A percentile compares a stretch with the other conserved stretches of the same genome.
These are phyloP conservation scores for Sylvilagus bachmani DNA, from an alignment of 2,113 vertebrate genomes.

Conservation along the genomic window DNA sequence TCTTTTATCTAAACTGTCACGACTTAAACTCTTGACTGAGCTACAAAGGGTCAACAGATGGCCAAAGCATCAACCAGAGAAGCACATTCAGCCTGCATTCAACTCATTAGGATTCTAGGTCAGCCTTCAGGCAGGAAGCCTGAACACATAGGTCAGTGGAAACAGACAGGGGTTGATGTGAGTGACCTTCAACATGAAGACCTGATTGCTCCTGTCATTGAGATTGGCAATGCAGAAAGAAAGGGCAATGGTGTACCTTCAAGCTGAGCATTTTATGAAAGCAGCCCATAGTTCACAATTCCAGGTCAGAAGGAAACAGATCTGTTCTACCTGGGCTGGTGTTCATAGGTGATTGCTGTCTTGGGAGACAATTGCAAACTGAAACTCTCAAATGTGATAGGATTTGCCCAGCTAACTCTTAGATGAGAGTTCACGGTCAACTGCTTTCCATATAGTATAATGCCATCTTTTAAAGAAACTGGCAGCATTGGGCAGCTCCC, in stretches of 20 bases:
- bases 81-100: constrained; percentile 38
- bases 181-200: constrained; percentile 24
- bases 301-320: not conserved
- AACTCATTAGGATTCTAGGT: constrained; percentile 53
- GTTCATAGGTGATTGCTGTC: not conserved
- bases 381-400: not conserved
- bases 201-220: not conserved
- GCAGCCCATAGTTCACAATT: not conserved
- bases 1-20: constrained; percentile 19
- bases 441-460: not conserved
- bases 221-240: not conserved
- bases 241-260: not conserved
- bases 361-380: not conserved
- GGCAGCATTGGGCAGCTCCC: not conserved
- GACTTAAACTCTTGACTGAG: not conserved
- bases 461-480: not conserved
- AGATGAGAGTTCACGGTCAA: not conserved
- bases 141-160: constrained; percentile 39
- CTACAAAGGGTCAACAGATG: constrained; percentile 27
- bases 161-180: constrained; percentile 10
- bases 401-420: not conserved
- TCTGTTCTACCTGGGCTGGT: not conserved
- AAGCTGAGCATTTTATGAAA: not conserved
- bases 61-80: not conserved
- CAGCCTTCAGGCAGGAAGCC: not conserved